A percentile compares a stretch with the other conserved stretches of the same genome.
Evolutionary conservation across 2,797 vertebrate species (phyloP).

Genomic region (Falco concolor): DNA sequence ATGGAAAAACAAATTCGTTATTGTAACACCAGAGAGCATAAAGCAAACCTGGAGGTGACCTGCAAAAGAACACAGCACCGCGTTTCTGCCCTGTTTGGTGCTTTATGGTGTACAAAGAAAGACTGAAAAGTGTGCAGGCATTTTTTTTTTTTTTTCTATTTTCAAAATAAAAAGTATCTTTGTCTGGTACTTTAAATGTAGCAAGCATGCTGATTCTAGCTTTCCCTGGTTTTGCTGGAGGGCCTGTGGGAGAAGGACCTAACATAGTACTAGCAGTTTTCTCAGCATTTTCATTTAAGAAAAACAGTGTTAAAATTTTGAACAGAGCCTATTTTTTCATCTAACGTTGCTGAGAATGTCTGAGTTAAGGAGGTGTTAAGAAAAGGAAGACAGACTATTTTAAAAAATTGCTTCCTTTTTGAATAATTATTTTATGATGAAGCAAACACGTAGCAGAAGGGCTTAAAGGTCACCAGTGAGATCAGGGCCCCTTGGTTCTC

Average conservation of each 20-base stretch:
- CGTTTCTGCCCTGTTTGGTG: not conserved
- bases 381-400: constrained; percentile 14
- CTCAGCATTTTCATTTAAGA: not conserved
- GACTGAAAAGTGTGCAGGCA: not conserved
- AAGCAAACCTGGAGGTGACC: constrained; percentile 41
- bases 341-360: not conserved
- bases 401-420: not conserved
- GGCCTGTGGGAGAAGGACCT: constrained; percentile 1
- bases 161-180: constrained; percentile 35
- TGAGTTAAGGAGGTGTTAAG: constrained; percentile 13
- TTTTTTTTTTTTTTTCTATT: not conserved
- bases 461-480: constrained; percentile 21
- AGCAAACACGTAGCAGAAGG: not conserved
- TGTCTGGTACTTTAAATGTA: constrained; percentile 13
- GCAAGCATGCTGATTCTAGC: not conserved
- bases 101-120: not conserved
- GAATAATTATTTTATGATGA: constrained; percentile 28
- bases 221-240: constrained; percentile 27
- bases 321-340: not conserved
- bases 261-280: not conserved
- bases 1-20: constrained; percentile 39
- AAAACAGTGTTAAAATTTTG: not conserved
- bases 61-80: not conserved
- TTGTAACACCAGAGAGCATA: constrained; percentile 20
- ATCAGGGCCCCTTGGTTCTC: not conserved